A percentile compares a stretch with the other conserved stretches of the same genome.
phyloP scores from a whole-genome alignment of 64 coral and sea anemone species.

The Pocillopora verrucosa region DNA sequence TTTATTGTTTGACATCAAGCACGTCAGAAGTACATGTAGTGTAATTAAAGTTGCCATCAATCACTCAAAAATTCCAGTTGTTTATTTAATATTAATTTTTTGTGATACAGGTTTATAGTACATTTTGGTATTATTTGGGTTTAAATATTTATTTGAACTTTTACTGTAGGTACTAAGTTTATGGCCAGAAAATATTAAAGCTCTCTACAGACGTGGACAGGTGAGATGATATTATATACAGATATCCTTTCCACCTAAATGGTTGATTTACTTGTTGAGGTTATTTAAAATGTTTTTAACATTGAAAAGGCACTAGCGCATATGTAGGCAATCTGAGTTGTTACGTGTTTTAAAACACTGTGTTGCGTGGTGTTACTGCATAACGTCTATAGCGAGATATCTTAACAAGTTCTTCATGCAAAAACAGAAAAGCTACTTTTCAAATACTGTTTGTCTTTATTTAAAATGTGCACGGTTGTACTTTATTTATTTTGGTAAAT shows the following conservation, averaged over 20 bases:
- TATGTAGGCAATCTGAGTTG: too few relatives aligned
- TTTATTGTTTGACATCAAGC: too few relatives aligned
- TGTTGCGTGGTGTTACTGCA: too few relatives aligned
- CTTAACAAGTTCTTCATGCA: neutral
- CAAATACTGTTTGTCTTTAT: neutral
- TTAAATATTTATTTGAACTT: neutral
- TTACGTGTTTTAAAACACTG: too few relatives aligned
- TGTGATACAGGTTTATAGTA: neutral
- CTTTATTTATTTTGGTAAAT: neutral
- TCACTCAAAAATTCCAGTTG: neutral
- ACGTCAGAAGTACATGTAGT: too few relatives aligned
- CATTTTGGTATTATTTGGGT: too few relatives aligned
- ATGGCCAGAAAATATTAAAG: conserved; percentile 18
- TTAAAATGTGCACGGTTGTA: neutral
- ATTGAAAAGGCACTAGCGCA: neutral
- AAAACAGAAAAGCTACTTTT: neutral
- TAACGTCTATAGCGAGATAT: too few relatives aligned
- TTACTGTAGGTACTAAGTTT: neutral
- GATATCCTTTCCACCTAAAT: neutral
- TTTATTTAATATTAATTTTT: neutral
- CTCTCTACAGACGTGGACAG: conserved; percentile 35
- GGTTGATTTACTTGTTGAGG: neutral
- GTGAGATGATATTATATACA: neutral
- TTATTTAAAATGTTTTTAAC: neutral
- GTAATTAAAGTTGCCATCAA: too few relatives aligned